Percentiles rank a stretch among this genome's conserved stretches.
These are phyloP conservation scores for Euphonia xanthogaster DNA, from an alignment of 2,797 vertebrate species.

Conservation along the genomic window DNA sequence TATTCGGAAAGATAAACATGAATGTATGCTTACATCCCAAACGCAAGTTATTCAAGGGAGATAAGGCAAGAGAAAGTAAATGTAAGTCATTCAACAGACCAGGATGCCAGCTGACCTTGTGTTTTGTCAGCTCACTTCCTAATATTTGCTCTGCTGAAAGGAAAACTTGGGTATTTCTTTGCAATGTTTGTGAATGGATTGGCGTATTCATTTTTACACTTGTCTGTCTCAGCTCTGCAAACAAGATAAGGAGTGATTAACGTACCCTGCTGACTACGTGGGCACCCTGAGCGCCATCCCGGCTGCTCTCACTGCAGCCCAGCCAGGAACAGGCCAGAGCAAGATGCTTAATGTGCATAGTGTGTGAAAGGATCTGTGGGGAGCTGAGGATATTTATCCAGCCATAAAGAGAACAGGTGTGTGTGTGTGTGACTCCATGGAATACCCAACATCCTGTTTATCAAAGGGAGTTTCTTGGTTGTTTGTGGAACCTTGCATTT, in stretches of 20 bases:
- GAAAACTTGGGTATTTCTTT: conserved; percentile 6
- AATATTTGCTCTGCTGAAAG: conserved; percentile 33
- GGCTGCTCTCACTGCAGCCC: background rate
- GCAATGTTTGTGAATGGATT: background rate
- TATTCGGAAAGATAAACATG: background rate
- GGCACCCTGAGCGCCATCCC: background rate
- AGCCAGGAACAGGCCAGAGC: background rate
- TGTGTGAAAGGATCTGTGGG: background rate
- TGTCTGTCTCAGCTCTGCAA: background rate
- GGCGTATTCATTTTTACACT: background rate
- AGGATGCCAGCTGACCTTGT: conserved; percentile 14
- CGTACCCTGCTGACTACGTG: background rate
- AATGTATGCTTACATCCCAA: background rate
- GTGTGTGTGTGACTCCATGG: background rate
- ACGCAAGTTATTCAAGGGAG: background rate
- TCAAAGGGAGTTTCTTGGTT: background rate
- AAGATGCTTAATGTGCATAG: background rate
- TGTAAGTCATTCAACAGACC: background rate
- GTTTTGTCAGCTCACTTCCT: background rate
- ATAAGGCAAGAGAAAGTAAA: conserved; percentile 39
- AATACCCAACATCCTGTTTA: background rate
- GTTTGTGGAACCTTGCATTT: background rate
- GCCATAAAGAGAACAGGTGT: conserved; percentile 12
- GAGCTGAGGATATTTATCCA: background rate
- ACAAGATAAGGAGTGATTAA: background rate